Evolutionary conservation across 35 echinoderm and acorn worm species (phyloP).

Genomic region (Holothuria glaberrima): DNA sequence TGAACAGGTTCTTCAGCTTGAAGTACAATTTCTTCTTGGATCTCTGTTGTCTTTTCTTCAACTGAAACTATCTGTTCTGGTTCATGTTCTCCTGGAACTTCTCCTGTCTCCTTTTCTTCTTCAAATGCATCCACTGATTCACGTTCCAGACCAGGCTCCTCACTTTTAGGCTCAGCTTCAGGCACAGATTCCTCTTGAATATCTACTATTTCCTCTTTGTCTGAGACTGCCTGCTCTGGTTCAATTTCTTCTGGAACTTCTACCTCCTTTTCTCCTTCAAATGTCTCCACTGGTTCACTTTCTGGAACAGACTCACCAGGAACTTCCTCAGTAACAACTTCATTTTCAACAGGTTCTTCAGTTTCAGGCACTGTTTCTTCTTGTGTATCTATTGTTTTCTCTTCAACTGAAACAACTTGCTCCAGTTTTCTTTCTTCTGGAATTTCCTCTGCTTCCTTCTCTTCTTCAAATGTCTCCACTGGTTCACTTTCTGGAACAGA

Average conservation of each 20-base stretch:
- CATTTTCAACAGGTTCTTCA: not conserved
- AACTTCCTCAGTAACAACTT: not conserved
- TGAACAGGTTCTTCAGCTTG: not conserved
- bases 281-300: not conserved
- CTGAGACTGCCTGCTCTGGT: not conserved
- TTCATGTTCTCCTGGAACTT: not conserved
- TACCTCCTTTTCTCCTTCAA: not conserved
- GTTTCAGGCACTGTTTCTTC: not conserved
- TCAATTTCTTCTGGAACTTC: conserved; percentile 10
- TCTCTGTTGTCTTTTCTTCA: not conserved
- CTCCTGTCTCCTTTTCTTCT: conserved; percentile 2
- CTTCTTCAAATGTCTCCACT: conserved; percentile 37
- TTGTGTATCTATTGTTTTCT: too few relatives aligned
- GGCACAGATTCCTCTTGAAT: not conserved
- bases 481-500: not conserved
- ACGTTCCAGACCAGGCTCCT: not conserved
- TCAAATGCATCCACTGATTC: conserved; percentile 22
- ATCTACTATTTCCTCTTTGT: not conserved
- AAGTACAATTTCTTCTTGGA: conserved; percentile 2
- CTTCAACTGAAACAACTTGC: too few relatives aligned
- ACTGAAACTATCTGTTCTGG: not conserved
- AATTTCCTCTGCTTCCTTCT: not conserved
- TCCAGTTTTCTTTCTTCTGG: too few relatives aligned
- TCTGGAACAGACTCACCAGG: not conserved
- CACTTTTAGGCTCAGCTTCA: too few relatives aligned